phyloP scores from a whole-genome alignment of 2,797 vertebrate genomes.

The Chelmon rostratus region DNA sequence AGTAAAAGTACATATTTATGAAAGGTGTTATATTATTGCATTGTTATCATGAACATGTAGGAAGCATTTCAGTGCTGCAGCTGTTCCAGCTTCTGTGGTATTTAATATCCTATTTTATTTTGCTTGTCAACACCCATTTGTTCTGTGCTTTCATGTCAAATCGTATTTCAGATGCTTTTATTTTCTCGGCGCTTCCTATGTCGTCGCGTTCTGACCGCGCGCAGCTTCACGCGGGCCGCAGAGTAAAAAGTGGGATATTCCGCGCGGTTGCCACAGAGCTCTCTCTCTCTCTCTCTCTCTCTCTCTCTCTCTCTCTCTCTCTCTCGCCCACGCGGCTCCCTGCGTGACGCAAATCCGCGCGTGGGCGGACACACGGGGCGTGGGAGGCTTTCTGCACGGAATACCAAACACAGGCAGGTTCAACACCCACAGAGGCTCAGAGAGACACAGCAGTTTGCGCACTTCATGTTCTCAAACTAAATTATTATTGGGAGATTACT shows the following conservation, averaged over 20 bases:
- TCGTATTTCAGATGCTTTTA: slow-evolving; percentile 44
- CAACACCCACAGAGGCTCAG: slow-evolving; percentile 73
- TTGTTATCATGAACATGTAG: too few relatives aligned
- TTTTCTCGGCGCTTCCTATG: slow-evolving; percentile 47
- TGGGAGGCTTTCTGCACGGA: slow-evolving; percentile 87
- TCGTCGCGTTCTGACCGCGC: rapidly evolving
- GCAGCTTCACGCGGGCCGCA: slow-evolving; percentile 51
- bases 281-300: slow-evolving; percentile 50
- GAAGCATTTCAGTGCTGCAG: too few relatives aligned
- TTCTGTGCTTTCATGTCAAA: neutral
- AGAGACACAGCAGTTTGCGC: slow-evolving; percentile 64
- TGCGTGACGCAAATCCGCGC: slow-evolving; percentile 92
- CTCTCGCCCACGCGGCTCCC: slow-evolving; percentile 88
- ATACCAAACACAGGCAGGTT: slow-evolving; percentile 86
- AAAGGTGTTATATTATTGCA: too few relatives aligned
- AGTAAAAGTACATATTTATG: too few relatives aligned
- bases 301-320: slow-evolving; percentile 71
- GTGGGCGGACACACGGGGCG: slow-evolving; percentile 88
- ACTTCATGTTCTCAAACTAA: slow-evolving; percentile 58
- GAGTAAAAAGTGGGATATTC: slow-evolving; percentile 87
- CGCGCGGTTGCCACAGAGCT: slow-evolving; percentile 84
- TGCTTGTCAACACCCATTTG: too few relatives aligned
- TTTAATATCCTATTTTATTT: too few relatives aligned
- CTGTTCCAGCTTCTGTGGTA: too few relatives aligned
- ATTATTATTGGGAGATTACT: slow-evolving; percentile 21